A percentile compares a stretch with the other conserved stretches of the same genome.
These are phyloP conservation scores for Dermolepida albohirtum DNA, from an alignment of 2,888 invertebrate species.

Conservation along the genomic window DNA sequence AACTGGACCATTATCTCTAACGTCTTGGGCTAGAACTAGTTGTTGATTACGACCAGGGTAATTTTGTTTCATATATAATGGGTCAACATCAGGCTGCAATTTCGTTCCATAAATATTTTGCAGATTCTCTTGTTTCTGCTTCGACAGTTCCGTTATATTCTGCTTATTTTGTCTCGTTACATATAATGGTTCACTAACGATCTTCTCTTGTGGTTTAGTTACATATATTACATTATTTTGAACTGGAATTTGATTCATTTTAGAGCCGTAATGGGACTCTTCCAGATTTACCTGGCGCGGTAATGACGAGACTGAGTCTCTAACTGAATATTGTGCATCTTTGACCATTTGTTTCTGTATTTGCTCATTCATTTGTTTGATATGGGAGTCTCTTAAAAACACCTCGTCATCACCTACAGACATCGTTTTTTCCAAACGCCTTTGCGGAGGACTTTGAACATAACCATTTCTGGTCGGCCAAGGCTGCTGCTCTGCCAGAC, in stretches of 20 bases:
- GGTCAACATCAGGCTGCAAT: constrained; percentile 41
- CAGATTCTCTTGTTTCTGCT: constrained; percentile 37
- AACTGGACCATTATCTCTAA: constrained; percentile 15
- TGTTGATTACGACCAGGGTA: constrained; percentile 19
- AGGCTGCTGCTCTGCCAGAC: constrained; percentile 49
- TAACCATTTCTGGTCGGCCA: constrained; percentile 68
- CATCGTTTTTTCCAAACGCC: constrained; percentile 54
- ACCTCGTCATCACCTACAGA: constrained; percentile 58
- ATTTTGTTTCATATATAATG: constrained; percentile 46
- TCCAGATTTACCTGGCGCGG: constrained; percentile 17
- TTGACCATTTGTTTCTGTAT: constrained; percentile 32
- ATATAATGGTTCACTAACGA: constrained; percentile 39
- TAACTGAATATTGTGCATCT: constrained; percentile 24
- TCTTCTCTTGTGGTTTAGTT: constrained; percentile 17
- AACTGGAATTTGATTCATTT: constrained; percentile 3
- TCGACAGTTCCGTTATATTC: constrained; percentile 30
- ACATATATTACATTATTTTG: constrained; percentile 20
- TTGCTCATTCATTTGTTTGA: constrained; percentile 39
- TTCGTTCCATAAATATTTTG: constrained; percentile 38
- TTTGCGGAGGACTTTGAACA: constrained; percentile 61
- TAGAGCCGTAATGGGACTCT: constrained; percentile 40
- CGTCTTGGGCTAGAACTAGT: constrained; percentile 20
- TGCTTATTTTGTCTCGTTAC: constrained; percentile 41
- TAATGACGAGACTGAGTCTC: constrained; percentile 25
- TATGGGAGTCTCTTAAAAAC: constrained; percentile 53